Evolutionary conservation across 1,140 invertebrate species (phyloP), one percentile per base, ranked within the genome.

Genomic region (Chelonus insularis): DNA sequence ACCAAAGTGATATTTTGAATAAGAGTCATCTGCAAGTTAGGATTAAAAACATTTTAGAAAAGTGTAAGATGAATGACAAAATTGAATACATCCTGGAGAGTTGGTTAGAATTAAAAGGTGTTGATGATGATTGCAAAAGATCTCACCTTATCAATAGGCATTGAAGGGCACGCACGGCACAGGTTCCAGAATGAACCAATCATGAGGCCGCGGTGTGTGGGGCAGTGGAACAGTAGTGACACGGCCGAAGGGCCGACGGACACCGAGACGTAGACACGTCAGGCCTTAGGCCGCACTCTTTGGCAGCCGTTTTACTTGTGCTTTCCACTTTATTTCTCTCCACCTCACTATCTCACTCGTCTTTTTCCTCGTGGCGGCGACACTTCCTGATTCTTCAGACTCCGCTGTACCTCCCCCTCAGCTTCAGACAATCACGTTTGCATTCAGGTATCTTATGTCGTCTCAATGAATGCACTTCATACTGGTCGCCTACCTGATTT

Each of bases 151-250:
- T 94, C 92, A 78, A 93, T 91, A 77, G 92, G 91, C 91, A 93
- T 93, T 82, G 92, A 92, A 79, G 92, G 92, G 84, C 92, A 94
- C 84, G 92, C 91, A 84, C 92, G 89, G 85, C 92, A 94, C 83
- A 94, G 85, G 84, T 93, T 94, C 91, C 91, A 93, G 86, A 94
- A 94, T 86, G 92, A 93, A 83, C 92, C 92, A 85, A 94, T 93
- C 91, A 94, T 94, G 83, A 84, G 85, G 82, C 77, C 77, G 76
- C 68, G 68, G 68, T 78, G 72, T 77, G 65, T 77, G 70, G 72
- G 78, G 77, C 78, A 79, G 78, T 80, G 72, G 73, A 75, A 76
- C 75, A 71, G 67, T 74, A 74, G 63, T 66, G 36, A 68, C 59
- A 57, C 67, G 70, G 70, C 68, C 68, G 65, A 60, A 55, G 64